Conservation (phyloP, 2,113 vertebrate genomes). For the Porphyrio hochstetteri region DNA sequence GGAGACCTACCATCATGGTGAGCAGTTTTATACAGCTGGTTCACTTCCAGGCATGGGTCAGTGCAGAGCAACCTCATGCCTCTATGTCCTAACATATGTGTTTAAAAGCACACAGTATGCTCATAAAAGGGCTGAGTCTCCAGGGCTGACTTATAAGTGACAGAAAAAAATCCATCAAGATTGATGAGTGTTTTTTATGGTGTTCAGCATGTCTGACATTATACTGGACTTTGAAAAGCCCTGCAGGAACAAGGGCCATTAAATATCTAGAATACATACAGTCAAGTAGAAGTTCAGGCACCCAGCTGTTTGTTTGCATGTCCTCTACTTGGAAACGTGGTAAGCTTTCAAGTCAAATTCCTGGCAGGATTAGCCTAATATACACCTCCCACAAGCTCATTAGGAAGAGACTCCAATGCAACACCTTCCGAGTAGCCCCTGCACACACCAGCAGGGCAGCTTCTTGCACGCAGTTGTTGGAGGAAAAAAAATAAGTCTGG, state of each 20-base stretch:
- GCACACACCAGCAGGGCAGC: fast-evolving
- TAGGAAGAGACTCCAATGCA: not conserved
- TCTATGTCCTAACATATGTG: not conserved
- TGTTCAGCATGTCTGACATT: not conserved
- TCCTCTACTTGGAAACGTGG: not conserved
- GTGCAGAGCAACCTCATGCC: constrained; percentile 29
- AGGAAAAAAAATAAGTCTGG: not conserved
- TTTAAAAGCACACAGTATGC: constrained; percentile 9
- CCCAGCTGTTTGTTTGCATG: not conserved
- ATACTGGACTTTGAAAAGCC: not conserved
- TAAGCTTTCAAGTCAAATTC: constrained; percentile 40
- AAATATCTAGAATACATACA: constrained; percentile 17
- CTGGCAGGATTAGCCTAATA: constrained; percentile 30
- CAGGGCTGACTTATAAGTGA: constrained; percentile 11
- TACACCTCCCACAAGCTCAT: not conserved
- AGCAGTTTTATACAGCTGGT: not conserved
- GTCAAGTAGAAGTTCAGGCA: constrained; percentile 9
- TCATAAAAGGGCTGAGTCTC: constrained; percentile 35
- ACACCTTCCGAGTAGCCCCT: not conserved
- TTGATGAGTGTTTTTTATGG: not conserved
- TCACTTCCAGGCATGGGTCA: not conserved
- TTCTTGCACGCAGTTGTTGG: not conserved
- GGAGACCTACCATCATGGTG: not conserved
- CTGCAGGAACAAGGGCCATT: not conserved
- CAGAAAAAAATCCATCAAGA: constrained; percentile 36